Base-by-base conservation (phyloP, 2,888 invertebrate species). In the Drosophila longiperda region DNA sequence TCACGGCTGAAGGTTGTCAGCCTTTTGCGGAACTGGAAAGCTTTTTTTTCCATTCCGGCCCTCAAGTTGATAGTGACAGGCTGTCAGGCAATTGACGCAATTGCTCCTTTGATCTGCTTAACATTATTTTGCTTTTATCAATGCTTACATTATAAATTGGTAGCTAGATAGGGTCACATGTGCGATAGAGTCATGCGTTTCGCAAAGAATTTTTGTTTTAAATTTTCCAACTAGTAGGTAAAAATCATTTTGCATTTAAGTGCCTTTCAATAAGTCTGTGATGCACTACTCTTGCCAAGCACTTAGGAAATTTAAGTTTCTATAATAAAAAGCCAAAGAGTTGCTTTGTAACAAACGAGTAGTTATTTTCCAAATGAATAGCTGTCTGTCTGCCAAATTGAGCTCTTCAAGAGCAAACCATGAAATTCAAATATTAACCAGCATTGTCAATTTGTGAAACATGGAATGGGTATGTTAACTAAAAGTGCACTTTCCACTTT, bases 61-160 rank as follows among this genome's bases (percentile, higher is more conserved):
- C 29, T 9, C 4, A 17, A 29, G 38, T 33, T 49, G 54, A 48
- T 38, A 69, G 26, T 20, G 48, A 38, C 49, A 26, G 29, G 36
- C 59, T 65, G 66, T 53, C 61, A 67, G 61, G 53, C 80, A 73
- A 77, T 83, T 80, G 71, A 73, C 59, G 55, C 65, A 69, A 64
- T 54, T 84, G 79, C 79, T 73, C 82, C 70, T 87, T 79, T 87
- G 77, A 85, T 86, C 78, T 78, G 74, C 59, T 74, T 74, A 74
- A 66, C 45, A 68, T 59, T 68, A 38, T 53, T 58, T 70, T 62
- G 64, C 54, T 59, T 49, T 26, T 23, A 54, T 54, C 54, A 26
- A 38, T 26, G 36, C 17, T 26, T 26, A n/a, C 36, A 54, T 36
- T 26, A 33, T 36, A 33, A 26, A 38, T 54, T 54, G 26, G 36